Evolutionary conservation across 2,888 invertebrate species (phyloP).

Genomic region (Cabera pusaria): DNA sequence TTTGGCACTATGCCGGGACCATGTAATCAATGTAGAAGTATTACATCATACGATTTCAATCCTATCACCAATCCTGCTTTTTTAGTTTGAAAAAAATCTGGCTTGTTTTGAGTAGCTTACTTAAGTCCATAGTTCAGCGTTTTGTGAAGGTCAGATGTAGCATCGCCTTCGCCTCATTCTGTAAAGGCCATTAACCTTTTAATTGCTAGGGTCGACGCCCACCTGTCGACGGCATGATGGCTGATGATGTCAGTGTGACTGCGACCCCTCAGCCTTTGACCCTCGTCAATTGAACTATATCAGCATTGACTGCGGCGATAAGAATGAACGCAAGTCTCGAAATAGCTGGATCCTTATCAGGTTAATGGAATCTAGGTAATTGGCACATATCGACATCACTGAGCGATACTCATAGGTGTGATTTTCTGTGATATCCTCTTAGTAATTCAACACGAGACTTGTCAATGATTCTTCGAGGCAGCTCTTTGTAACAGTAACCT

Average conservation of each 20-base stretch:
- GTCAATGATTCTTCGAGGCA: too few relatives aligned
- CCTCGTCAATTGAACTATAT: slow-evolving; percentile 38
- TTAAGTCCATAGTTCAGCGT: slow-evolving; percentile 2
- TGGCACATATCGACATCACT: not conserved
- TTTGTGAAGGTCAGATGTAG: slow-evolving; percentile 21
- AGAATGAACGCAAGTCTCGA: slow-evolving; percentile 37
- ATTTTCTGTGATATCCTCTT: too few relatives aligned
- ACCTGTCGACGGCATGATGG: slow-evolving; percentile 34
- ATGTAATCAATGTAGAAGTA: slow-evolving; percentile 29
- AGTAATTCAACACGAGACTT: too few relatives aligned
- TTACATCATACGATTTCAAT: slow-evolving; percentile 24
- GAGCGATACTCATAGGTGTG: not conserved
- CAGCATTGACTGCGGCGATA: slow-evolving; percentile 38
- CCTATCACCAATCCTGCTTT: slow-evolving; percentile 9
- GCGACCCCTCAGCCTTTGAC: slow-evolving; percentile 40
- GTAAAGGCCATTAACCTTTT: slow-evolving; percentile 39
- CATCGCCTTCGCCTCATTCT: slow-evolving; percentile 12
- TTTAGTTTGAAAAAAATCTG: slow-evolving; percentile 16
- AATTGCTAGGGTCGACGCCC: slow-evolving; percentile 41
- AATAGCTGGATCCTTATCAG: slow-evolving; percentile 25
- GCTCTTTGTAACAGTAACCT: too few relatives aligned
- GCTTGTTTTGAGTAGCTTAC: not conserved
- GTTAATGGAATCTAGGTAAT: slow-evolving; percentile 5
- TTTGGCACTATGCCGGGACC: slow-evolving; percentile 28
- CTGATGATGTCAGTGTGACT: slow-evolving; percentile 42